Percentiles rank a stretch among this genome's conserved stretches.
phyloP scores from a whole-genome alignment of 2,797 vertebrate genomes.

The Galago senegalensis region DNA sequence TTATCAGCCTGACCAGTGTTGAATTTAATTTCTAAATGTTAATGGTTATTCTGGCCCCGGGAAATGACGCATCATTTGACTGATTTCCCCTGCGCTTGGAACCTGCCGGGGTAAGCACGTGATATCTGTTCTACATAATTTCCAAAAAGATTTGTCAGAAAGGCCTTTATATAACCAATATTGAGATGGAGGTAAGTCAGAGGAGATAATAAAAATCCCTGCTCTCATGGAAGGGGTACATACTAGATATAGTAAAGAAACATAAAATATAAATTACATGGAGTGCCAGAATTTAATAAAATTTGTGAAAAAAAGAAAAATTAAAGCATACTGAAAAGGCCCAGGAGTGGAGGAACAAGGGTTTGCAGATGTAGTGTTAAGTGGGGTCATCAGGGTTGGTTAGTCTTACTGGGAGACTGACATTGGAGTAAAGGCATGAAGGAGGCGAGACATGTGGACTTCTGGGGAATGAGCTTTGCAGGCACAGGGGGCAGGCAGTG shows the following conservation, averaged over 20 bases:
- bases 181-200: not conserved
- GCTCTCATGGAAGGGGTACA: not conserved
- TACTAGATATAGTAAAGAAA: not conserved
- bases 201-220: not conserved
- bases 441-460: not conserved
- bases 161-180: conserved; percentile 19
- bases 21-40: not conserved
- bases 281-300: not conserved
- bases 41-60: not conserved
- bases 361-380: not conserved
- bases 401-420: not conserved
- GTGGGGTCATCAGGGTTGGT: not conserved
- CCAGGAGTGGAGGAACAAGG: not conserved
- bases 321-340: not conserved
- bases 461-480: not conserved
- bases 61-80: not conserved
- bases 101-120: not conserved
- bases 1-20: not conserved
- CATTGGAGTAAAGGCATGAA: not conserved
- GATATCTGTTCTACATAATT: not conserved
- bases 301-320: not conserved
- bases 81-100: not conserved
- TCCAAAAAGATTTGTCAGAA: not conserved
- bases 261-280: not conserved
- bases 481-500: not conserved